A percentile compares a stretch with the other conserved stretches of the same genome.
These are phyloP conservation scores for Spicauda simplicius DNA, from an alignment of 2,888 invertebrate genomes.

Conservation along the genomic window DNA sequence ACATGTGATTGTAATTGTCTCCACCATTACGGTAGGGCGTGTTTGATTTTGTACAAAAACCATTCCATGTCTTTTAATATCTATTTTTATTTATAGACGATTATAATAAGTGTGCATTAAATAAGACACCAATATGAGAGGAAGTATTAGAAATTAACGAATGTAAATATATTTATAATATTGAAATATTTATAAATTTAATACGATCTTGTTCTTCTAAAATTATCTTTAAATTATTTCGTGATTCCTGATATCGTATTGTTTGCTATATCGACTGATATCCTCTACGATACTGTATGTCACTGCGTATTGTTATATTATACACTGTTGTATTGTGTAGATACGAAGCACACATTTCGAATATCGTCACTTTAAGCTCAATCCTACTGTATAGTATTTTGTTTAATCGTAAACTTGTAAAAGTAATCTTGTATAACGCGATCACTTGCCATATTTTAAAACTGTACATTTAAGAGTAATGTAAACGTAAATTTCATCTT, in stretches of 20 bases:
- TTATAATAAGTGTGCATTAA: slow-evolving; percentile 77
- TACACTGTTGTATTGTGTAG: slow-evolving; percentile 62
- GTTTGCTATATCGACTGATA: slow-evolving; percentile 46
- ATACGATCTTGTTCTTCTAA: slow-evolving; percentile 83
- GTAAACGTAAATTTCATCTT: slow-evolving; percentile 25
- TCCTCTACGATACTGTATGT: slow-evolving; percentile 55
- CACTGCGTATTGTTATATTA: slow-evolving; percentile 58
- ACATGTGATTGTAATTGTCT: slow-evolving; percentile 75
- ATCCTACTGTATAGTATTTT: slow-evolving; percentile 41
- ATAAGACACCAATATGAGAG: slow-evolving; percentile 84
- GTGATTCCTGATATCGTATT: slow-evolving; percentile 58
- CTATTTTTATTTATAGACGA: slow-evolving; percentile 71
- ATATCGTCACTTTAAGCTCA: slow-evolving; percentile 60
- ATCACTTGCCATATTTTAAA: slow-evolving; percentile 36
- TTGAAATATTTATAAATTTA: slow-evolving; percentile 84
- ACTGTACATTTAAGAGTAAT: slow-evolving; percentile 31
- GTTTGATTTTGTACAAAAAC: slow-evolving; percentile 83
- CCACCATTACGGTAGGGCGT: slow-evolving; percentile 74
- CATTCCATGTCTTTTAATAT: slow-evolving; percentile 81
- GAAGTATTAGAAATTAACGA: slow-evolving; percentile 74
- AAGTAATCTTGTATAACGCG: slow-evolving; percentile 36
- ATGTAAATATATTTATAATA: slow-evolving; percentile 85
- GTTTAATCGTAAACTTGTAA: slow-evolving; percentile 31
- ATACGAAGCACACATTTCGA: slow-evolving; percentile 65
- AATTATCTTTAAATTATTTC: slow-evolving; percentile 74